phyloP scores from a whole-genome alignment of 1,140 invertebrate genomes.

The Cyclargus thomasi region DNA sequence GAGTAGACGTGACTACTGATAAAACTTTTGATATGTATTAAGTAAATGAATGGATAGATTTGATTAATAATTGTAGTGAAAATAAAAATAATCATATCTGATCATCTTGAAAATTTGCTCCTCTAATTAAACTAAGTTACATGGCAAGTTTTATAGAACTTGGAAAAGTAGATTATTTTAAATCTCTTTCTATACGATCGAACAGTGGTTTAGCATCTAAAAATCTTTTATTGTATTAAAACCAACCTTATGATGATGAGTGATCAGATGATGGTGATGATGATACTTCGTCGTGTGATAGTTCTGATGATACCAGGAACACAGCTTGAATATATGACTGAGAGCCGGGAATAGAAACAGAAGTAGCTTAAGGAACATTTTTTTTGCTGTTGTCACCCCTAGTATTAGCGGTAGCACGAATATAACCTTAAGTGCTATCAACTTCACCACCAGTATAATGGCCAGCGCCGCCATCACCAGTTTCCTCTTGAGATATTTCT shows the following conservation, averaged over 20 bases:
- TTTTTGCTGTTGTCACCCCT: slow-evolving; percentile 87
- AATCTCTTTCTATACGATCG: too few relatives aligned
- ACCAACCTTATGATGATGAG: slow-evolving; percentile 78
- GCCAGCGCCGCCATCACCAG: slow-evolving; percentile 83
- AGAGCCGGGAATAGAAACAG: slow-evolving; percentile 88
- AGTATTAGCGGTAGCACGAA: slow-evolving; percentile 84
- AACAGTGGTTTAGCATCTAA: too few relatives aligned
- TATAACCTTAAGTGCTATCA: slow-evolving; percentile 85
- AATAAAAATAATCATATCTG: too few relatives aligned
- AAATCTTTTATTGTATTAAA: not conserved
- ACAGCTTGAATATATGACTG: slow-evolving; percentile 88
- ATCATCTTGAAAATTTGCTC: too few relatives aligned
- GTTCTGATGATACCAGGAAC: slow-evolving; percentile 85
- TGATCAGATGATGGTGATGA: slow-evolving; percentile 85
- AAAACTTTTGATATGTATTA: not conserved
- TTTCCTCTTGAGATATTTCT: slow-evolving; percentile 85
- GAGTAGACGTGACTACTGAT: not conserved
- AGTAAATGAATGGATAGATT: too few relatives aligned
- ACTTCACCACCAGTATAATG: slow-evolving; percentile 84
- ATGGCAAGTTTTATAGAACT: too few relatives aligned
- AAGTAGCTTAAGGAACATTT: slow-evolving; percentile 85
- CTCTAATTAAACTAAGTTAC: too few relatives aligned
- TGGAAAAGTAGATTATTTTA: too few relatives aligned
- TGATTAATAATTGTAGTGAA: not conserved
- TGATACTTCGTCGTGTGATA: slow-evolving; percentile 83